Conservation (phyloP, 2,888 invertebrate genomes). For the Ormyrus pomaceus region DNA sequence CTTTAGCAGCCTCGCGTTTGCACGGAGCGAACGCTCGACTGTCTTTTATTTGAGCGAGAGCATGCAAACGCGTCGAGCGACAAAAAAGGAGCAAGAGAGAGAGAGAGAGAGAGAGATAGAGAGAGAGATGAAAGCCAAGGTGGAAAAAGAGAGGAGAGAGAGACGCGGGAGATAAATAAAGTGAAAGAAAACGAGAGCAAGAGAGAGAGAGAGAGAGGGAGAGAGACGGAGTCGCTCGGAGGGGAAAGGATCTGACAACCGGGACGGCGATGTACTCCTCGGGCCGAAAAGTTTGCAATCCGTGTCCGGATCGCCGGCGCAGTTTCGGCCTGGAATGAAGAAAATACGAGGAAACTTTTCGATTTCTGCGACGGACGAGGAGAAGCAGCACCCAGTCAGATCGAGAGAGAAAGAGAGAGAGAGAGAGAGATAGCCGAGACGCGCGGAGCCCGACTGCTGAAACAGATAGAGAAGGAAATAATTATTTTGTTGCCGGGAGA, state of each 20-base stretch:
- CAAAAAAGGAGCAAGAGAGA: neutral
- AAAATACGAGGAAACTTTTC: slow-evolving; percentile 49
- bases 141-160: slow-evolving; percentile 29
- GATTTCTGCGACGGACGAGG: slow-evolving; percentile 17
- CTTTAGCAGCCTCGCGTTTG: too few species aligned
- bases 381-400: neutral
- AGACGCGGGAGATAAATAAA: neutral
- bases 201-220: slow-evolving; percentile 4
- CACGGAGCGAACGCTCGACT: neutral
- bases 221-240: too few species aligned
- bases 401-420: neutral
- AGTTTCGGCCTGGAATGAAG: slow-evolving; percentile 36
- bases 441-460: too few species aligned
- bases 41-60: slow-evolving; percentile 3
- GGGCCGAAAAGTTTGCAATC: slow-evolving; percentile 43
- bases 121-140: slow-evolving; percentile 33
- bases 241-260: slow-evolving; percentile 18
- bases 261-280: slow-evolving; percentile 14
- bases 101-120: slow-evolving; percentile 1
- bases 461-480: too few species aligned
- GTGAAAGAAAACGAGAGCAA: slow-evolving; percentile 7
- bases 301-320: slow-evolving; percentile 30
- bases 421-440: neutral
- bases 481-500: neutral
- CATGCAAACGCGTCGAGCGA: neutral